Conservation (phyloP, 2,797 vertebrate species). For the Lophius americanus region DNA sequence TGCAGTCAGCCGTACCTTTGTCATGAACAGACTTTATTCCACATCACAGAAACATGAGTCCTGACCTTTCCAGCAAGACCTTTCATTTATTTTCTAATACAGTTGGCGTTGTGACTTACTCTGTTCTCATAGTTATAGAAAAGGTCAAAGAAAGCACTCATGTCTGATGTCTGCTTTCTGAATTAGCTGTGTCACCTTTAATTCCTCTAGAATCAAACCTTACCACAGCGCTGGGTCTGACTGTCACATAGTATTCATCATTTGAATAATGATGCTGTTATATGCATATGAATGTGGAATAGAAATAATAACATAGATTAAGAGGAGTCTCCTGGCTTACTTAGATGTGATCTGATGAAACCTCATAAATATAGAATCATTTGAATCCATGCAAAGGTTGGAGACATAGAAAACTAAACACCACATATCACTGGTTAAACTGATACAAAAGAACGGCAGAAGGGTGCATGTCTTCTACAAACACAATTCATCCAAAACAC, state of each 20-base stretch:
- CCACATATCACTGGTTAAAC: slow-evolving; percentile 29
- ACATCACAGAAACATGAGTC: slow-evolving; percentile 94
- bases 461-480: slow-evolving; percentile 39
- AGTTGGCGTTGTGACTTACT: slow-evolving; percentile 88
- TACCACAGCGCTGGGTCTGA: slow-evolving; percentile 22
- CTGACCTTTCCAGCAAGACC: slow-evolving; percentile 94
- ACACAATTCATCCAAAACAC: slow-evolving; percentile 61
- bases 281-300: slow-evolving; percentile 27
- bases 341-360: slow-evolving; percentile 22
- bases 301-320: slow-evolving; percentile 17
- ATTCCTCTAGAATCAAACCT: slow-evolving; percentile 59
- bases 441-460: slow-evolving; percentile 37
- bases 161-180: slow-evolving; percentile 80
- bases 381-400: slow-evolving; percentile 19
- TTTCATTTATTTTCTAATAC: slow-evolving; percentile 95
- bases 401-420: slow-evolving; percentile 26
- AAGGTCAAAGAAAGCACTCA: slow-evolving; percentile 90
- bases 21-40: slow-evolving; percentile 85
- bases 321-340: background rate
- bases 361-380: slow-evolving; percentile 19
- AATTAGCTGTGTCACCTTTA: slow-evolving; percentile 80
- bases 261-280: slow-evolving; percentile 17
- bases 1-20: slow-evolving; percentile 73
- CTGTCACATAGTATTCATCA: slow-evolving; percentile 32
- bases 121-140: slow-evolving; percentile 87